These are phyloP conservation scores for Balaenoptera acutorostrata DNA, from an alignment of 2,113 vertebrate species.

Conservation along the genomic window DNA sequence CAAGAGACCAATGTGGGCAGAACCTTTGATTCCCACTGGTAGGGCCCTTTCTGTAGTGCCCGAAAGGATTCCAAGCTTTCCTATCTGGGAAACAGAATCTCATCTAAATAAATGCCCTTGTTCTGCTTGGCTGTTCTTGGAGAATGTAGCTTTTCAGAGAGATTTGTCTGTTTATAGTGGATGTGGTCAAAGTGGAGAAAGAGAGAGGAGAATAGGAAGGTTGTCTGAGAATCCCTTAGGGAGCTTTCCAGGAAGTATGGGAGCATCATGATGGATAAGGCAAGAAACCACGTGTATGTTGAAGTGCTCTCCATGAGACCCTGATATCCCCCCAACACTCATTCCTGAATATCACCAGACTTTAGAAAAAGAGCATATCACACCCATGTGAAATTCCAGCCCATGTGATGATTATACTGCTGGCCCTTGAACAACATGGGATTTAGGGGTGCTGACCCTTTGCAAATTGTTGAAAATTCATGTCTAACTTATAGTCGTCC, in stretches of 20 bases:
- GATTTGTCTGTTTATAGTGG: not conserved
- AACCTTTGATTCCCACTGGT: not conserved
- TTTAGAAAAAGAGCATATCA: not conserved
- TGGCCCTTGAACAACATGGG: not conserved
- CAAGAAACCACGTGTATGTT: not conserved
- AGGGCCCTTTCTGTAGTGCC: not conserved
- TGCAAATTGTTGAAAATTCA: not conserved
- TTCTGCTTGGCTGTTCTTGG: not conserved
- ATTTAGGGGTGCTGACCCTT: not conserved
- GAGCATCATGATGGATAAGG: not conserved
- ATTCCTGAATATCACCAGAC: not conserved
- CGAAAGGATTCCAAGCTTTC: not conserved
- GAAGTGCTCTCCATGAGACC: not conserved
- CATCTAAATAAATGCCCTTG: not conserved
- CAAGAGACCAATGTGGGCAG: not conserved
- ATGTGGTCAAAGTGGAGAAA: not conserved
- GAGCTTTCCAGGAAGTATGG: not conserved
- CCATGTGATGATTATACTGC: not conserved
- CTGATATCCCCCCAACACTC: not conserved
- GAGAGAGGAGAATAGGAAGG: not conserved
- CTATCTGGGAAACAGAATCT: not conserved
- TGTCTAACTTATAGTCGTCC: not conserved
- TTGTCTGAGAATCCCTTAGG: not conserved
- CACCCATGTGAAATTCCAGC: not conserved
- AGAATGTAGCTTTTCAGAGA: not conserved